phyloP scores from a whole-genome alignment of 1,140 invertebrate species.

The Callitettix versicolor region DNA sequence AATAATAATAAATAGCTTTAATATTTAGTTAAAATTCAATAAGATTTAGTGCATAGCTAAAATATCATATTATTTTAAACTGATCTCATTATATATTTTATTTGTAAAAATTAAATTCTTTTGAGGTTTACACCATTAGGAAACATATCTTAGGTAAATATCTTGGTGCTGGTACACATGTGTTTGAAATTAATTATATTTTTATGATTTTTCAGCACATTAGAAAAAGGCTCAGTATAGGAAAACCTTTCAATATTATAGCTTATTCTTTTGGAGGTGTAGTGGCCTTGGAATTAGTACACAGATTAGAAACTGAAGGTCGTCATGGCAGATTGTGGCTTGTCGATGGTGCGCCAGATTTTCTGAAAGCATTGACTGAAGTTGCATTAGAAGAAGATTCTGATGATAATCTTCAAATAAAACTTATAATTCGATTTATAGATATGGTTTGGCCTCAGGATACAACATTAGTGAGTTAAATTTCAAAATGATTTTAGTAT shows the following conservation, averaged over 20 bases:
- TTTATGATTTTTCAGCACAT: slow-evolving; percentile 30
- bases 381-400: slow-evolving; percentile 13
- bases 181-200: no score
- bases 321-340: slow-evolving; percentile 31
- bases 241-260: slow-evolving; percentile 42
- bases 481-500: neutral
- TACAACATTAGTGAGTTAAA: slow-evolving; percentile 16
- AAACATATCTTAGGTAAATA: no score
- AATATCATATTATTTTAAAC: no score
- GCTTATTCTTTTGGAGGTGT: slow-evolving; percentile 56
- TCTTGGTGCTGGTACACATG: no score
- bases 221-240: slow-evolving; percentile 27
- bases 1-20: no score
- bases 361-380: slow-evolving; percentile 27
- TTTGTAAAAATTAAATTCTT: no score
- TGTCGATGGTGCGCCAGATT: slow-evolving; percentile 35
- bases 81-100: no score
- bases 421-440: slow-evolving; percentile 21
- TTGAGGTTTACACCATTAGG: no score
- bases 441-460: slow-evolving; percentile 22
- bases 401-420: slow-evolving; percentile 20
- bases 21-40: no score
- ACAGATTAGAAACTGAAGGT: slow-evolving; percentile 44
- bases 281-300: slow-evolving; percentile 42
- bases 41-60: no score